These are phyloP conservation scores for Zoanthus sociatus DNA, from an alignment of 92 coral and sea anemone species.

Conservation along the genomic window DNA sequence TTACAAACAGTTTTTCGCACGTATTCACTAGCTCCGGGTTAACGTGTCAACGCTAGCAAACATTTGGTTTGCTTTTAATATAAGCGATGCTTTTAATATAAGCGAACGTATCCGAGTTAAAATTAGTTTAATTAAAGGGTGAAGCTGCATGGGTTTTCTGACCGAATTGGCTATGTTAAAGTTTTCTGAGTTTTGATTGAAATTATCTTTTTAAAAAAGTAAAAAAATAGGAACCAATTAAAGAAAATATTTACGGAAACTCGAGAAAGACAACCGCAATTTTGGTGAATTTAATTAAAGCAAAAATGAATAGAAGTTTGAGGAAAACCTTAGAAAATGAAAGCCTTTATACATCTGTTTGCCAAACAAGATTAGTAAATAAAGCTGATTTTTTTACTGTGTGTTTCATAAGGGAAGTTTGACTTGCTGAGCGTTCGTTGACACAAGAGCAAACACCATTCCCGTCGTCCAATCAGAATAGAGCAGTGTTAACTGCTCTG, in stretches of 20 bases:
- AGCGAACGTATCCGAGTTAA: neutral
- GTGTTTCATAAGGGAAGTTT: slow-evolving; percentile 39
- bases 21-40: neutral
- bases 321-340: neutral
- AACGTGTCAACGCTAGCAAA: slow-evolving; percentile 36
- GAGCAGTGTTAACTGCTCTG: neutral
- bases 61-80: slow-evolving; percentile 30
- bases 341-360: slow-evolving; percentile 28
- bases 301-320: slow-evolving; percentile 8
- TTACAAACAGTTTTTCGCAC: slow-evolving; percentile 6
- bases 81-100: slow-evolving; percentile 22
- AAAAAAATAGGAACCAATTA: neutral
- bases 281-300: neutral
- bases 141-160: slow-evolving; percentile 21
- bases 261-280: neutral
- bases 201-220: neutral
- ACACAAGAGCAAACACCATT: slow-evolving; percentile 24
- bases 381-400: slow-evolving; percentile 41
- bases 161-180: slow-evolving; percentile 1
- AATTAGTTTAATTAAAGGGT: slow-evolving; percentile 35
- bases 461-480: slow-evolving; percentile 18
- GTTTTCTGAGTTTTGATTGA: neutral
- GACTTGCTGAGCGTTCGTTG: slow-evolving; percentile 24
- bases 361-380: slow-evolving; percentile 7
- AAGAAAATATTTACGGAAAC: neutral